Evolutionary conservation across 2,888 invertebrate genomes (phyloP), one percentile per base, ranked within the genome.

Genomic region (Limnephilus marmoratus): DNA sequence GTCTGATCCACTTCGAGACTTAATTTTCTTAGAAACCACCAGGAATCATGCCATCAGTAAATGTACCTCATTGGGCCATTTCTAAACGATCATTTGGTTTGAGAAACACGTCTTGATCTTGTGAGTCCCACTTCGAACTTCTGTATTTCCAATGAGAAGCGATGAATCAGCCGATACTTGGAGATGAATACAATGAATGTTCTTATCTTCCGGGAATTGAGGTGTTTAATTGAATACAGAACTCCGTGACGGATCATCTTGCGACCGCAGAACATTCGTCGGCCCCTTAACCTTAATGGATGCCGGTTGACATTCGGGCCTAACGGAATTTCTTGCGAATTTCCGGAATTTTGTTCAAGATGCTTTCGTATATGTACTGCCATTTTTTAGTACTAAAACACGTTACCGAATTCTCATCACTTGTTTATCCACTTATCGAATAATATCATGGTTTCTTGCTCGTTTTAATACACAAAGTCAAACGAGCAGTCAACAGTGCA

Each of bases 151-250:
- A 68, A 68, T 68, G 68, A 68, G 68, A 68, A 24, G 68, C 68
- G n/a, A n/a, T 68, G 68, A 68, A 68, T 68, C 68, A n/a, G 68
- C 68, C 24, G 68, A 24, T 68, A 68, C 68, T 9, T 68, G 24
- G 68, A 68, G 68, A n/a, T 45, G 45, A 53, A 49, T 45, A n/a
- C 86, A 53, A 45, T 29, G 86, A 86, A 49, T 86, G n/a, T 41
- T 86, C 45, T 45, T 24, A 11, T 86, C 9, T 86, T 86, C 86
- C 29, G 9, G n/a, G 86, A 86, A 86, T 86, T 3, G n/a, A 37
- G 37, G 49, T 86, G 45, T 45, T 86, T 86, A 86, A 86, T 86
- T 86, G 86, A 86, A 86, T 86, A 53, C 18, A 24, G 29, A 86
- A 13, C 29, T 86, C 53, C 49, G 45, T 49, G 11, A 53, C 49